phyloP scores from a whole-genome alignment of 2,888 invertebrate species.

The Lottia gigantea region DNA sequence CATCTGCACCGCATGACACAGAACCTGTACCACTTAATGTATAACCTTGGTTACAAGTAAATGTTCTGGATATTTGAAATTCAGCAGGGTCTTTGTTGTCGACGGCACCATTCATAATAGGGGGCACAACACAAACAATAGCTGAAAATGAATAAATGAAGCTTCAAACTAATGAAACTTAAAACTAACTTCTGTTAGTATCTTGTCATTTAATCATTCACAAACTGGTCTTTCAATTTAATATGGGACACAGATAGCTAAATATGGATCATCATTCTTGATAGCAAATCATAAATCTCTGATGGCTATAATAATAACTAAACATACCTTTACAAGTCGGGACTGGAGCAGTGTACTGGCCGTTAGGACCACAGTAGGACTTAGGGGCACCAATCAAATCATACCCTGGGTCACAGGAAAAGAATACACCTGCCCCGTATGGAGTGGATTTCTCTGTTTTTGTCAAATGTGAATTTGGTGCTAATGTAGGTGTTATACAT shows the following conservation, averaged over 20 bases:
- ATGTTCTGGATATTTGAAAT: conserved; percentile 22
- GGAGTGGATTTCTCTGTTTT: conserved; percentile 20
- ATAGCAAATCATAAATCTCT: no score
- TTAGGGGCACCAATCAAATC: conserved; percentile 45
- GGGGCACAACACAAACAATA: conserved; percentile 38
- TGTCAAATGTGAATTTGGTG: background rate
- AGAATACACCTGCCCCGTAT: conserved; percentile 43
- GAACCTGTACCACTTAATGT: conserved; percentile 8
- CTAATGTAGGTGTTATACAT: background rate
- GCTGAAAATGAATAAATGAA: conserved; percentile 27
- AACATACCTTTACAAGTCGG: conserved; percentile 45
- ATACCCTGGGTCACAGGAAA: conserved; percentile 47
- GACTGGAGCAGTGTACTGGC: conserved; percentile 35
- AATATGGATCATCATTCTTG: no score
- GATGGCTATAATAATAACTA: no score
- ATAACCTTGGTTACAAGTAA: conserved; percentile 34
- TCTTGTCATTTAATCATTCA: no score
- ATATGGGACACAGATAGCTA: no score
- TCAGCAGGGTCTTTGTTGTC: conserved; percentile 13
- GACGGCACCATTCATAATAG: conserved; percentile 34
- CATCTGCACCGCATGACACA: conserved; percentile 26
- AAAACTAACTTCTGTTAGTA: no score
- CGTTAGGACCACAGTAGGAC: conserved; percentile 43
- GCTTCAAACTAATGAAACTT: no score
- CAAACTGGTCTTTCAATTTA: no score